A percentile compares a stretch with the other conserved stretches of the same genome.
phyloP scores from a whole-genome alignment of 2,113 vertebrate species.

The Dicrurus megarhynchus region DNA sequence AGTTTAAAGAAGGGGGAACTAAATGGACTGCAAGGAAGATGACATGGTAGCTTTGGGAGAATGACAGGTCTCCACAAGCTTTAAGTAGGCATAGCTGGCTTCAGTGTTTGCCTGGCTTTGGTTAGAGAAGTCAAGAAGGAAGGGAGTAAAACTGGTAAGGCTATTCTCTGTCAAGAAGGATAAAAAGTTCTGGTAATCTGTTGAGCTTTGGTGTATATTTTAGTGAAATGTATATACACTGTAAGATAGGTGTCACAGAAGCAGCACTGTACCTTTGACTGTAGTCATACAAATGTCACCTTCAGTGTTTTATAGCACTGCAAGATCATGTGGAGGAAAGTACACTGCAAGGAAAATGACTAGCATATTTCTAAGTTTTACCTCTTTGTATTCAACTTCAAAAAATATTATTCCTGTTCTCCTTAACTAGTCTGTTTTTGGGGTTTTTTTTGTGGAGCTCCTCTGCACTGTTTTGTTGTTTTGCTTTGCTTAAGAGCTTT shows the following conservation, averaged over 20 bases:
- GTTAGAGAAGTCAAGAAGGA: neutral
- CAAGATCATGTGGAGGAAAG: neutral
- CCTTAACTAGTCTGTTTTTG: neutral
- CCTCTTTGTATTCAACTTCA: neutral
- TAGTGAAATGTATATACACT: neutral
- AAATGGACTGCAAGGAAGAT: neutral
- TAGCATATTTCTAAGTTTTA: neutral
- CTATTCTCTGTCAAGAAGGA: neutral
- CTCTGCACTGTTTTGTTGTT: neutral
- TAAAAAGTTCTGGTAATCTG: neutral
- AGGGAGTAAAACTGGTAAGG: neutral
- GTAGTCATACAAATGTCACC: neutral
- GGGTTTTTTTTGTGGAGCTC: neutral
- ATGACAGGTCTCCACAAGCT: neutral
- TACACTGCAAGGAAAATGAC: neutral
- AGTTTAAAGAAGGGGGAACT: neutral
- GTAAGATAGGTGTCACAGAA: neutral
- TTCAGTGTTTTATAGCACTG: neutral
- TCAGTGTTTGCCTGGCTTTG: neutral
- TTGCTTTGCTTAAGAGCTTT: neutral
- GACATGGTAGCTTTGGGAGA: neutral
- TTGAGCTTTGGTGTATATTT: neutral
- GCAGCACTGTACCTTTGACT: neutral
- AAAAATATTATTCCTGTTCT: neutral
- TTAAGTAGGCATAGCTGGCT: neutral